Evolutionary conservation across 1,140 invertebrate genomes (phyloP), one percentile per base, ranked within the genome.

Genomic region (Micrasema longulum): DNA sequence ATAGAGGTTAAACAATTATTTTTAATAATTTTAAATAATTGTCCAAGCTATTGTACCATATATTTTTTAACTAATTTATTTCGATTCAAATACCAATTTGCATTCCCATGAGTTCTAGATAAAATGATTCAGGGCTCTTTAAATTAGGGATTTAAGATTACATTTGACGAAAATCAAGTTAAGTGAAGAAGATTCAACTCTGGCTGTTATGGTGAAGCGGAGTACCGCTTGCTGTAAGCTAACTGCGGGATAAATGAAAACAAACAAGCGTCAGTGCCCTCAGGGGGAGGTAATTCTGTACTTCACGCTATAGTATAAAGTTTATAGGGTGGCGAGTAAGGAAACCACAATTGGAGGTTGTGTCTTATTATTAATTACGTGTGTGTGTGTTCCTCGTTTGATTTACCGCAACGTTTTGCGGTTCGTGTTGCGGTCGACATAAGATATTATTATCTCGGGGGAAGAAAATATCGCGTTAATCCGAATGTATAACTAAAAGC

Each of bases 331-430:
- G 60, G 22, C 26, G 12, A 31, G 43, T 22, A 23, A 45, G 18
- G n/a, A 26, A 64, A 47, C 60, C 60, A 3, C 43, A 48, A 48
- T 45, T 64, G 41, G 60, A 48, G 60, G 60, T 23, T 31, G 43
- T 45, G 43, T 47, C 41, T 31, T 20, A 47, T 6, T 64, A 26
- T 47, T 64, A 47, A 48, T 64, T 64, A 64, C 45, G 23, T 64
- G 47, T 23, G 45, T 64, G 31, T 47, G 60, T 14, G 60, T 64
- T 47, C 18, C 60, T 48, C 18, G 38, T 45, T 35, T 64, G 35
- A 60, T 60, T 60, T 60, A 60, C 55, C 55, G 55, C 53, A 20
- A 14, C 23, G 23, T 53, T 53, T 60, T 41, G 36, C n/a, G 52
- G 26, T 31, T 7, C 3, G 2, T 31, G 26, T 31, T 2, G 26